These are phyloP conservation scores for Petrocephalus zakoni DNA, from an alignment of 2,113 vertebrate genomes.

Conservation along the genomic window DNA sequence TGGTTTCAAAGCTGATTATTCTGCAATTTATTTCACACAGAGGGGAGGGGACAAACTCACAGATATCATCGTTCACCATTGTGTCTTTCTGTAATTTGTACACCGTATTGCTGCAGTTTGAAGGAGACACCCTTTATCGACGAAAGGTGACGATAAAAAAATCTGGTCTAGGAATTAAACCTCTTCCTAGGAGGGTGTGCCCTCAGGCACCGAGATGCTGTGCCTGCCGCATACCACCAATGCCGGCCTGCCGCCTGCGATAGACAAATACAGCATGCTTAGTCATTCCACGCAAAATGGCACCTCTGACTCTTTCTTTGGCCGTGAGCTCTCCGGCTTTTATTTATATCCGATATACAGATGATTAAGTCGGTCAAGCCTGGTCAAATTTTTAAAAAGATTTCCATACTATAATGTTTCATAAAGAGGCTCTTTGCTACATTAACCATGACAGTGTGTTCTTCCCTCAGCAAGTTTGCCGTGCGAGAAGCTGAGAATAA, in stretches of 20 bases:
- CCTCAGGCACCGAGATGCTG: not conserved
- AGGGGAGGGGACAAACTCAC: not conserved
- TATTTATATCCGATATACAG: not conserved
- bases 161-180: not conserved
- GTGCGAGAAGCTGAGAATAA: not conserved
- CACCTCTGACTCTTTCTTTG: not conserved
- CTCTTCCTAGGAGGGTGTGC: not conserved
- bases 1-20: not conserved
- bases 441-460: constrained; percentile 3
- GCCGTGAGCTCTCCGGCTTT: not conserved
- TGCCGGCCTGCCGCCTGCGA: too few species aligned
- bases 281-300: not conserved
- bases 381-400: not conserved
- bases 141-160: not conserved
- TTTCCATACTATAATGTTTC: not conserved
- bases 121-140: not conserved
- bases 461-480: not conserved
- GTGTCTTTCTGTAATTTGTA: not conserved
- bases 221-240: not conserved
- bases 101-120: not conserved
- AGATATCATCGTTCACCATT: not conserved
- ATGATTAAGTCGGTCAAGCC: not conserved
- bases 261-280: not conserved
- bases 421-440: not conserved
- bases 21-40: not conserved